Percentiles rank a stretch among this genome's conserved stretches.
Evolutionary conservation across 2,888 invertebrate species (phyloP).

Genomic region (Eurois occulta): DNA sequence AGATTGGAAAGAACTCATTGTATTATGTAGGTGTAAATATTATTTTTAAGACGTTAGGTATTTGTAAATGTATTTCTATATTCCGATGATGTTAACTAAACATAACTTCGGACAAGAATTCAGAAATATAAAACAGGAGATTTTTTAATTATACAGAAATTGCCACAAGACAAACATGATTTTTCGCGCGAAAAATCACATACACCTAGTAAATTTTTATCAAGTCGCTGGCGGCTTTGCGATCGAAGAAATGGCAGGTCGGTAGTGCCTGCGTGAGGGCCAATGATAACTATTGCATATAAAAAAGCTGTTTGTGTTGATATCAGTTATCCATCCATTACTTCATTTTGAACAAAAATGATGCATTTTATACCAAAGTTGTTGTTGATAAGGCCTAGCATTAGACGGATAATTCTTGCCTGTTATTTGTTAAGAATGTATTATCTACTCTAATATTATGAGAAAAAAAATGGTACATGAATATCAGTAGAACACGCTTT

Average conservation of each 20-base stretch:
- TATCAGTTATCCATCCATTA: background rate
- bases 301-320: background rate
- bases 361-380: slow-evolving; percentile 26
- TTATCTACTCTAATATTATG: slow-evolving; percentile 2
- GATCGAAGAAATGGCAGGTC: background rate
- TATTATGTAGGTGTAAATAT: slow-evolving; percentile 84
- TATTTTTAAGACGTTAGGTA: slow-evolving; percentile 84
- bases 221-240: background rate
- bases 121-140: background rate
- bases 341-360: slow-evolving; percentile 6
- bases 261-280: background rate
- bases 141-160: background rate
- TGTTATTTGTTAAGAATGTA: slow-evolving; percentile 38
- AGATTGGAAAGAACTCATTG: slow-evolving; percentile 67
- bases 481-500: background rate
- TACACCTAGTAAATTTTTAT: slow-evolving; percentile 9
- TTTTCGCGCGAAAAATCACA: background rate
- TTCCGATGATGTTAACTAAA: background rate
- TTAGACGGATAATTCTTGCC: slow-evolving; percentile 39
- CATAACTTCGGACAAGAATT: slow-evolving; percentile 1
- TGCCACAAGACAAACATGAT: background rate
- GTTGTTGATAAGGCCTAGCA: slow-evolving; percentile 10
- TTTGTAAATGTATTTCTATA: slow-evolving; percentile 72
- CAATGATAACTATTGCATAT: background rate
- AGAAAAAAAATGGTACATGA: background rate